Conservation (phyloP, 2,888 invertebrate genomes). For the Aphidoletes aphidimyza region DNA sequence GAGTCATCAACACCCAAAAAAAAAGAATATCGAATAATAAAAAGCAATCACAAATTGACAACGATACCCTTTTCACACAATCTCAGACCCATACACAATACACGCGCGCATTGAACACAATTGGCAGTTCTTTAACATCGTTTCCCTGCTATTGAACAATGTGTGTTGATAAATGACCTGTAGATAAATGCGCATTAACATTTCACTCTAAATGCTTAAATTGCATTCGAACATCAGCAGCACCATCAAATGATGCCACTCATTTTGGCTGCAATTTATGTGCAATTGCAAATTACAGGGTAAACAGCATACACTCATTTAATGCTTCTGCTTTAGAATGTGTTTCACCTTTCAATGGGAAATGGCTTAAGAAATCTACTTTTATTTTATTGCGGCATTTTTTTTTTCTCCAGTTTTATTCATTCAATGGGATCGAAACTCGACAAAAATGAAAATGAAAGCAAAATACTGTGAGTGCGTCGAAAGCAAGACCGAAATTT, state of each 20-base stretch:
- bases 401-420: neutral
- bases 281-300: neutral
- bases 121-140: neutral
- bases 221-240: neutral
- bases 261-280: constrained; percentile 32
- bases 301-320: neutral
- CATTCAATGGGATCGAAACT: neutral
- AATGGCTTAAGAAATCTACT: neutral
- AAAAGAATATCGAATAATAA: neutral
- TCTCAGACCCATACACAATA: neutral
- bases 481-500: too few relatives aligned
- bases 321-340: neutral
- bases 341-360: neutral
- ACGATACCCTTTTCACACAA: constrained; percentile 29
- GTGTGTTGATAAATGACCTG: constrained; percentile 41
- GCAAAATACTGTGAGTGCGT: neutral
- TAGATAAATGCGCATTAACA: constrained; percentile 41
- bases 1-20: too few relatives aligned
- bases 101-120: neutral
- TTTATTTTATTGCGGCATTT: neutral
- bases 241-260: neutral
- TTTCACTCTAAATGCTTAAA: neutral
- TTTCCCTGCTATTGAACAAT: constrained; percentile 14
- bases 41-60: neutral
- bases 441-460: neutral